phyloP scores from a whole-genome alignment of 2,797 vertebrate species.

The Xerus rutilus region DNA sequence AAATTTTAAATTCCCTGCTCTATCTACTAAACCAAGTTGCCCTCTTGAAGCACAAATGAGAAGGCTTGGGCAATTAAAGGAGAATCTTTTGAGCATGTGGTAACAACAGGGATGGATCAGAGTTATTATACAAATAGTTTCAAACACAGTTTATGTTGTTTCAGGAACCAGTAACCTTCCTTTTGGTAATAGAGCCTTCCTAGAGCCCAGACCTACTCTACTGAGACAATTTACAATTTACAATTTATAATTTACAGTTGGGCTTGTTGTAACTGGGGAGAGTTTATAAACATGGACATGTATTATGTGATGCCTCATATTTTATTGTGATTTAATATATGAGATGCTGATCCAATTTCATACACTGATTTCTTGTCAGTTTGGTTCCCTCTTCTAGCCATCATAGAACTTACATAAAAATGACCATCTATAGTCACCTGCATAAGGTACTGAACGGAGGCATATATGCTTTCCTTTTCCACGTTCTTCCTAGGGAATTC shows the following conservation, averaged over 20 bases:
- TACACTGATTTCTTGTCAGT: not conserved
- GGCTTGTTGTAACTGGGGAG: not conserved
- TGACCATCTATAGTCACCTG: not conserved
- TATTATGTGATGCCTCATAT: not conserved
- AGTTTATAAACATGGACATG: not conserved
- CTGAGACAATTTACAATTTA: not conserved
- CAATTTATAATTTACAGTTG: too few relatives aligned
- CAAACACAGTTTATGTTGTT: not conserved
- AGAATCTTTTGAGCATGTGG: not conserved
- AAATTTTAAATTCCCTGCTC: not conserved
- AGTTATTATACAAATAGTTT: not conserved
- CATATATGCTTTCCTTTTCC: not conserved
- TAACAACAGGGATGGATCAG: not conserved
- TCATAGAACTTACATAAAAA: not conserved
- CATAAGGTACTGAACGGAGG: not conserved
- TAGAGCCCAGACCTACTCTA: not conserved
- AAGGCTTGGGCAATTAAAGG: not conserved
- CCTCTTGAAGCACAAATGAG: not conserved
- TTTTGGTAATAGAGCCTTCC: not conserved
- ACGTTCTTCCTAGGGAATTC: not conserved
- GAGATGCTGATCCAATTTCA: not conserved
- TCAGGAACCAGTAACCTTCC: not conserved
- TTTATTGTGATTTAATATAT: not conserved
- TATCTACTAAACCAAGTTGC: not conserved
- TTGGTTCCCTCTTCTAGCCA: not conserved